A percentile compares a stretch with the other conserved stretches of the same genome.
Evolutionary conservation across 2,888 invertebrate genomes (phyloP).

Genomic region (Pycnomerus fuliginosus): DNA sequence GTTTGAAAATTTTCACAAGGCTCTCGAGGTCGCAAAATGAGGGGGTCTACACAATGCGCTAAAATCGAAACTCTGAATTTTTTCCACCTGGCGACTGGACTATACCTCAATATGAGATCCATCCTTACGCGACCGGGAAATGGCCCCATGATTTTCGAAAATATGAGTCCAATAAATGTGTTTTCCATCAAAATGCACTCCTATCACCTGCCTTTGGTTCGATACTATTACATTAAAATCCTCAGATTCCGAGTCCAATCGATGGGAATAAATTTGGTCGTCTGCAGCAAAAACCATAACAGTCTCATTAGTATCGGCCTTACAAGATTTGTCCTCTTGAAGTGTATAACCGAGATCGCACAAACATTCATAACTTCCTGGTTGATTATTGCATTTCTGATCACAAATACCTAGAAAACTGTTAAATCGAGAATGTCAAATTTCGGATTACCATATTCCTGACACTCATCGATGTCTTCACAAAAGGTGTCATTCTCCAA

Average conservation of each 20-base stretch:
- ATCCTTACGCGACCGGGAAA: conserved; percentile 64
- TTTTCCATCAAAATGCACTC: conserved; percentile 69
- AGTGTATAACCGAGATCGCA: conserved; percentile 63
- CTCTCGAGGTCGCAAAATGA: too few species aligned
- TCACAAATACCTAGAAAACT: conserved; percentile 59
- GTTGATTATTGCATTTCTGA: conserved; percentile 64
- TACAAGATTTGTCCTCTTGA: conserved; percentile 58
- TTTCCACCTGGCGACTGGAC: too few species aligned
- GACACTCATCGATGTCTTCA: conserved; percentile 66
- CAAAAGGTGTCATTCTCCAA: conserved; percentile 52
- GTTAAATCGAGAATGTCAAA: not conserved
- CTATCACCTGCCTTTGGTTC: conserved; percentile 61
- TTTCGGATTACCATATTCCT: conserved; percentile 53
- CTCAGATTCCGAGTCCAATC: conserved; percentile 60
- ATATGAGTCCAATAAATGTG: conserved; percentile 79
- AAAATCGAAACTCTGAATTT: too few species aligned
- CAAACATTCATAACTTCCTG: conserved; percentile 61
- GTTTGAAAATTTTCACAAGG: too few species aligned
- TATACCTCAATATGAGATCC: conserved; percentile 63
- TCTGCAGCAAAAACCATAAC: conserved; percentile 68
- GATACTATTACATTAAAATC: conserved; percentile 55
- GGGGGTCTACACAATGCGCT: too few species aligned
- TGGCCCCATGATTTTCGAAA: conserved; percentile 67
- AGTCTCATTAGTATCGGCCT: conserved; percentile 61
- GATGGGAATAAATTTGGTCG: conserved; percentile 65